Evolutionary conservation across 2,113 vertebrate genomes (phyloP), one percentile per base, ranked within the genome.

Genomic region (Carettochelys insculpta): DNA sequence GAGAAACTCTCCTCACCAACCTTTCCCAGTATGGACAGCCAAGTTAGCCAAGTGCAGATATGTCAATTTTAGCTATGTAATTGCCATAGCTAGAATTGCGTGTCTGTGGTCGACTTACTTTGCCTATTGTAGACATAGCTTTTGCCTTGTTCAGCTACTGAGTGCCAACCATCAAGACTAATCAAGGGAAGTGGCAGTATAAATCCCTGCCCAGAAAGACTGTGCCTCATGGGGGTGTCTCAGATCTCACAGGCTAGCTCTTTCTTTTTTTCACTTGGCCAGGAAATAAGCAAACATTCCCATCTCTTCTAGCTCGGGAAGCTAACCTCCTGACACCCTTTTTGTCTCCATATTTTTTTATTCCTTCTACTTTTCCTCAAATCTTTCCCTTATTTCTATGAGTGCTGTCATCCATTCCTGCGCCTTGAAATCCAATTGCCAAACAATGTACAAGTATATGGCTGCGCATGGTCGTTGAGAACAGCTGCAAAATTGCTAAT

Each of bases 401-500:
- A 90, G 94, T 96, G 93, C 91, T 65, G 65, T 51, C 24, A 89
- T 95, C 96, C 93, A 0, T 96, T 96, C 93, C 95, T 83, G 93
- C 90, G 82, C 91, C 94, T 95, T 96, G 90, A 97, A 98, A 97
- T 97, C 96, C 97, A 98, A 98, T 98, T 97, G 97, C 97, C 95
- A 96, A 98, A 97, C 96, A 97, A 97, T 82, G 73, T 95, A 97
- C 95, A 97, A 97, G 97, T 98, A 97, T 93, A 97, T 85, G 82
- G 93, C 96, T 94, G 77, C 94, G 94, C 92, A 29, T 94, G 93
- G 95, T 97, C 97, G 97, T 96, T 97, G 97, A 95, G 95, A 98
- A 97, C 98, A 98, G 98, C 98, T 98, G 98, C 98, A 98, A 98
- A 98, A 98, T 98, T 97, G 98, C 97, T 98, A 98, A 98, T 98